These are phyloP conservation scores for Drosophila takahashii DNA, from an alignment of 1,140 invertebrate genomes.

Conservation along the genomic window DNA sequence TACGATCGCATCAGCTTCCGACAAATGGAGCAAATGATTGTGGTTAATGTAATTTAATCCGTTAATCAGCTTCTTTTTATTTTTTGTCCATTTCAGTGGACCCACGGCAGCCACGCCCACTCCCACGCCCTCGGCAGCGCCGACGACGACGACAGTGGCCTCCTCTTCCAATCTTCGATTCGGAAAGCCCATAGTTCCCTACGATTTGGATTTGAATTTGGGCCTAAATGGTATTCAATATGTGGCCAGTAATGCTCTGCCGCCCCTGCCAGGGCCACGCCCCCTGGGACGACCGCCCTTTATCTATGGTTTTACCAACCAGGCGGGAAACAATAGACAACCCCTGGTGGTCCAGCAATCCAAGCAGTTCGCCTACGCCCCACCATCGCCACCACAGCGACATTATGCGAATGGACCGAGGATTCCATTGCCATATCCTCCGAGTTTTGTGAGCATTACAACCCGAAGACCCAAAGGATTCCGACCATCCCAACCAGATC, in stretches of 20 bases:
- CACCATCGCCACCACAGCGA: conserved; percentile 36
- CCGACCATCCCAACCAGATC: conserved; percentile 62
- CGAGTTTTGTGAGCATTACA: conserved; percentile 76
- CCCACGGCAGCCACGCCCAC: conserved; percentile 49
- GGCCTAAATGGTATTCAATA: conserved; percentile 57
- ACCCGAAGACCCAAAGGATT: conserved; percentile 63
- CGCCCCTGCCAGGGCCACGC: conserved; percentile 24
- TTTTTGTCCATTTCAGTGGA: conserved; percentile 22
- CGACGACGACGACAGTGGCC: conserved; percentile 20
- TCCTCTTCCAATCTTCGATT: conserved; percentile 26
- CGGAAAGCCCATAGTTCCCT: conserved; percentile 67
- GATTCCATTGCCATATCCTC: conserved; percentile 73
- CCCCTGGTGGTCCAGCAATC: conserved; percentile 50
- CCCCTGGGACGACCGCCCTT: conserved; percentile 25
- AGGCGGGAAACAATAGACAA: conserved; percentile 9
- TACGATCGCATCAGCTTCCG: conserved; percentile 55
- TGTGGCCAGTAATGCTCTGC: conserved; percentile 37
- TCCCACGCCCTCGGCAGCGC: conserved; percentile 20
- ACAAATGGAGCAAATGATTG: conserved; percentile 55
- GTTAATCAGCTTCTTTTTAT: conserved; percentile 22
- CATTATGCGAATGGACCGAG: conserved; percentile 54
- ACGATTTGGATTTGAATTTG: conserved; percentile 66
- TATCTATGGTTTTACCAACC: conserved; percentile 31
- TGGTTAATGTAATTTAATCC: conserved; percentile 28
- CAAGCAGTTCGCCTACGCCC: conserved; percentile 68